A percentile compares a stretch with the other conserved stretches of the same genome.
These are phyloP conservation scores for Stercorarius parasiticus DNA, from an alignment of 2,113 vertebrate species.

Conservation along the genomic window DNA sequence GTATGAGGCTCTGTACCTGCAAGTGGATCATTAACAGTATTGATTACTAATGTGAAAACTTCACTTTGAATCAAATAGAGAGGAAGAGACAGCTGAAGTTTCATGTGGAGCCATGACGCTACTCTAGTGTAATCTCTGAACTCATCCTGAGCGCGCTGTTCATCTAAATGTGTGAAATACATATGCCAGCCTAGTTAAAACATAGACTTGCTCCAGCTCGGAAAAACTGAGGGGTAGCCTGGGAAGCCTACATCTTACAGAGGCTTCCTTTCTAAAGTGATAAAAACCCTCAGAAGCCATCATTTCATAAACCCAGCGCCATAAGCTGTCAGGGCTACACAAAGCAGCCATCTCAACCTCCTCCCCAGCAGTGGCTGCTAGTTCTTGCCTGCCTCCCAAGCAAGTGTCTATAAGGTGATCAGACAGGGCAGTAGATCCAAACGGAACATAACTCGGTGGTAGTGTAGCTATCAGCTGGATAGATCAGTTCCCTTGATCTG, in stretches of 20 bases:
- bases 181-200: not conserved
- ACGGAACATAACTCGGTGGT: not conserved
- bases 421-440: not conserved
- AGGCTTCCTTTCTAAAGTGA: not conserved
- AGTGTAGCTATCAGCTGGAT: not conserved
- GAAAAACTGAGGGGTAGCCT: not conserved
- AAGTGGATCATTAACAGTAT: not conserved
- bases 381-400: not conserved
- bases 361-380: not conserved
- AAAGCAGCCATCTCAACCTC: fast-evolving
- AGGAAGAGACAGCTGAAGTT: not conserved
- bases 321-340: fast-evolving
- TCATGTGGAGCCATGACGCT: fast-evolving
- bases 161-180: not conserved
- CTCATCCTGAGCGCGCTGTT: not conserved
- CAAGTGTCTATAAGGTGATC: not conserved
- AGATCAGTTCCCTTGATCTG: not conserved
- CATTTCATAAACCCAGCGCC: not conserved
- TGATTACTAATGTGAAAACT: not conserved
- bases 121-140: not conserved
- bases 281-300: not conserved
- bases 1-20: not conserved
- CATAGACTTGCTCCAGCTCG: not conserved
- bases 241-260: not conserved
- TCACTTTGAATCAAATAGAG: not conserved